Base-by-base conservation (phyloP, 2,113 vertebrate species). In the Damaliscus lunatus region DNA sequence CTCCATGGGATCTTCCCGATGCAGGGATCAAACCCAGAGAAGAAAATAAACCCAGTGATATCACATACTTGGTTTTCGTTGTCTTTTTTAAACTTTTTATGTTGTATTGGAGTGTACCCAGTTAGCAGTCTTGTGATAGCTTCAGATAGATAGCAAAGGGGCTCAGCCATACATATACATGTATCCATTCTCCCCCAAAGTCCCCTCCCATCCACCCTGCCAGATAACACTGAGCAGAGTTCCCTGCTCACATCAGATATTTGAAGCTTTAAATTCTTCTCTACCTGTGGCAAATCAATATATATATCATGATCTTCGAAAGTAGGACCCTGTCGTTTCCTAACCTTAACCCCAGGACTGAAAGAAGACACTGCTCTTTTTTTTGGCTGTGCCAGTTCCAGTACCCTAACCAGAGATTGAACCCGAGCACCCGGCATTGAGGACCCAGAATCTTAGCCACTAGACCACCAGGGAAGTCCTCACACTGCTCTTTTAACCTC, bases 341-440 rank as follows among this genome's bases (percentile, higher is more conserved):
- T 25, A 0, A 62, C 8, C 43, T 29, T 12, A 7, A 11, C 11
- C 33, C 14, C 17, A 6, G 4, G 16, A 21, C 3, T 21, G 6
- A 33, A 50, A 9, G 1, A 77, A 57, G 90, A 71, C 10, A 10
- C 16, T 55, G 31, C 2, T 77, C 16, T 74, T 27, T 74, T 74
- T 74, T 40, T 74, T 74, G 36, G 23, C 36, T 77, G 6, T 43
- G 21, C 23, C 19, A 14, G 71, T 6, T 74, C 36, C 23, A 74
- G 71, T 3, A 43, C 21, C 71, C 71, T 74, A 74, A 74, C 71
- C 3, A 77, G 71, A 25, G 21, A 43, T 0, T 43, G 71, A 43
- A 71, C 67, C 67, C 1, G 1, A 71, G n/a, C n/a, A 40, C 67
- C n/a, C 0, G 0, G 64, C 64, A 36, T 71, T 36, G 17, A 36